Evolutionary conservation across 2,113 vertebrate genomes (phyloP).

Genomic region (Balaeniceps rex): DNA sequence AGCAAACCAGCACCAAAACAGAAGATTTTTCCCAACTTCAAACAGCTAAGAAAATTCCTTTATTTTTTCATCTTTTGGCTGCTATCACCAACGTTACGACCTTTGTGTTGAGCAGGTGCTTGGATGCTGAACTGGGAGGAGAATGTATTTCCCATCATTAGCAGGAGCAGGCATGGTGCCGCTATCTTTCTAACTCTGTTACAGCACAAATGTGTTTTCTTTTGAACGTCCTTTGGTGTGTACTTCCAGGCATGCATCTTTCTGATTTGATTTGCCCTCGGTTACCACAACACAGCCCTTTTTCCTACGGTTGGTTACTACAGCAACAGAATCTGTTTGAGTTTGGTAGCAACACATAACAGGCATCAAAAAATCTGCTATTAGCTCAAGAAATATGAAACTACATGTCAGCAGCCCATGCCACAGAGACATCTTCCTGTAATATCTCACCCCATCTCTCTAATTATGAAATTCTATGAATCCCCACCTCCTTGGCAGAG

Average conservation of each 20-base stretch:
- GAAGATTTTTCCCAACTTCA: not conserved
- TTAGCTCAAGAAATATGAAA: not conserved
- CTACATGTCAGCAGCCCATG: not conserved
- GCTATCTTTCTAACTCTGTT: not conserved
- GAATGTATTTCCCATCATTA: not conserved
- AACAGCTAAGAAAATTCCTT: not conserved
- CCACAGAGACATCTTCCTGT: not conserved
- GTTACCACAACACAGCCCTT: not conserved
- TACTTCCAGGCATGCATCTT: not conserved
- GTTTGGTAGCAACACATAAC: not conserved
- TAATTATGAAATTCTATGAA: not conserved
- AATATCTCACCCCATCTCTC: not conserved
- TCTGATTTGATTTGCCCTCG: not conserved
- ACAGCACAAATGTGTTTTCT: not conserved
- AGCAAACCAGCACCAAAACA: not conserved
- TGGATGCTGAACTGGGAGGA: not conserved
- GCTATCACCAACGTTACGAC: not conserved
- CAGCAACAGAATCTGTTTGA: slow-evolving; percentile 19
- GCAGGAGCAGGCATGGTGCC: not conserved
- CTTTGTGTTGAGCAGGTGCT: not conserved
- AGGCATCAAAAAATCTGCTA: not conserved
- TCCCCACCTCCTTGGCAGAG: not conserved
- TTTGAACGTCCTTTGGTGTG: not conserved
- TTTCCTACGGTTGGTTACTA: slow-evolving; percentile 19
- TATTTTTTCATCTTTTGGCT: not conserved